These are phyloP conservation scores for Miichthys miiuy DNA, from an alignment of 2,797 vertebrate species.

Conservation along the genomic window DNA sequence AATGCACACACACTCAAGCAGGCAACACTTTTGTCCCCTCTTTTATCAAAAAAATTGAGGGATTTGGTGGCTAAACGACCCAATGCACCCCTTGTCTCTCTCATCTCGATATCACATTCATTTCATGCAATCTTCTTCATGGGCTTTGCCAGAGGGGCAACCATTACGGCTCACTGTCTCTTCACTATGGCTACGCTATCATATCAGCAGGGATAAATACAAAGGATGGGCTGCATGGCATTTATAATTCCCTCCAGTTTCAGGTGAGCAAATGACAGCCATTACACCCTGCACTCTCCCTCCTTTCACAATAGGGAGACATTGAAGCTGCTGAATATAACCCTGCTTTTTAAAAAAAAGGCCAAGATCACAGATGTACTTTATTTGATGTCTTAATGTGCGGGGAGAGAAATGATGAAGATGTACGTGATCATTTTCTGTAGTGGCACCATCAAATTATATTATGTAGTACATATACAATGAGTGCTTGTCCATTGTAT, in stretches of 20 bases:
- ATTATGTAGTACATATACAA: slow-evolving; percentile 16
- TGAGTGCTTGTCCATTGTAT: slow-evolving; percentile 14
- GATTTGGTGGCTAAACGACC: slow-evolving; percentile 81
- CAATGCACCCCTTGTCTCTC: slow-evolving; percentile 76
- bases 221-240: slow-evolving; percentile 70
- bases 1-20: slow-evolving; percentile 42
- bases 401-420: slow-evolving; percentile 53
- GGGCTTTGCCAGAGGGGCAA: slow-evolving; percentile 66
- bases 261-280: slow-evolving; percentile 81
- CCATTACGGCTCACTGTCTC: slow-evolving; percentile 72
- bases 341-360: slow-evolving; percentile 73
- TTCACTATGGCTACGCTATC: slow-evolving; percentile 66
- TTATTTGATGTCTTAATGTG: slow-evolving; percentile 75
- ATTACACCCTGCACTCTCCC: slow-evolving; percentile 75
- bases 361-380: slow-evolving; percentile 66
- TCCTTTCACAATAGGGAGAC: slow-evolving; percentile 68
- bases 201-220: slow-evolving; percentile 80
- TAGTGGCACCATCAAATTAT: slow-evolving; percentile 44
- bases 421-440: slow-evolving; percentile 53
- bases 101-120: slow-evolving; percentile 79
- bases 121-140: slow-evolving; percentile 76
- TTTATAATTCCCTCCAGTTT: slow-evolving; percentile 77
- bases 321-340: slow-evolving; percentile 70
- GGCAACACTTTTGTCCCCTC: slow-evolving; percentile 67
- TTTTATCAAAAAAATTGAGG: slow-evolving; percentile 72